phyloP scores from a whole-genome alignment of 1,140 invertebrate genomes.

The Parasteatoda tepidariorum region DNA sequence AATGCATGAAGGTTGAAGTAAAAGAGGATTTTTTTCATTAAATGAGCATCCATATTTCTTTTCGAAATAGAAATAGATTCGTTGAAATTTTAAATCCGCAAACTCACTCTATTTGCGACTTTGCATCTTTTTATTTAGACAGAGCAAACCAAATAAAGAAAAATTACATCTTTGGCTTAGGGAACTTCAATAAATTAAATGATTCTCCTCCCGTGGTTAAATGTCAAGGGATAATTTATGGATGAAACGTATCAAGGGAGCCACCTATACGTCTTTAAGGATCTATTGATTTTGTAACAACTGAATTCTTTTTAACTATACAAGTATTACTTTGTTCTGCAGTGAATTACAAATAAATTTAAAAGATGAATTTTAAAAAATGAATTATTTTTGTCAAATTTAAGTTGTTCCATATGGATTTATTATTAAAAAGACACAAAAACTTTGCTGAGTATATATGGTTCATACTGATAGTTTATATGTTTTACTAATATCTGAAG shows the following conservation, averaged over 20 bases:
- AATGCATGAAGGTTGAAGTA: background rate
- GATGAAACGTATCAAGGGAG: too few species aligned
- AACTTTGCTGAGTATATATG: too few species aligned
- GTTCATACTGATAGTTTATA: too few species aligned
- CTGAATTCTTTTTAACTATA: background rate
- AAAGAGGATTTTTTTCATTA: background rate
- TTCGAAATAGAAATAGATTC: conserved; percentile 13
- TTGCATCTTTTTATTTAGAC: conserved; percentile 14
- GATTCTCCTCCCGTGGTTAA: background rate
- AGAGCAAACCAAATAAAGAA: conserved; percentile 36
- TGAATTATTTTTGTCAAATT: too few species aligned
- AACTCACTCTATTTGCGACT: background rate
- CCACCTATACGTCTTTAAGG: background rate
- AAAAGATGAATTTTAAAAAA: too few species aligned
- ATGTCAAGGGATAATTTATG: conserved; percentile 7
- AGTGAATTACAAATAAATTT: too few species aligned
- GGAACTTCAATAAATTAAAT: conserved; percentile 27
- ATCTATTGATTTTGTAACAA: background rate
- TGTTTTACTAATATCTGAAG: too few species aligned
- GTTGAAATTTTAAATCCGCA: conserved; percentile 6
- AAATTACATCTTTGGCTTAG: background rate
- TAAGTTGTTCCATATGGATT: too few species aligned
- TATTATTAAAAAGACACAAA: too few species aligned
- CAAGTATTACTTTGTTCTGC: too few species aligned
- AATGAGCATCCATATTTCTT: conserved; percentile 18